A percentile compares a stretch with the other conserved stretches of the same genome.
Evolutionary conservation across 2,888 invertebrate genomes (phyloP).

Genomic region (Pseudococcus longispinus): DNA sequence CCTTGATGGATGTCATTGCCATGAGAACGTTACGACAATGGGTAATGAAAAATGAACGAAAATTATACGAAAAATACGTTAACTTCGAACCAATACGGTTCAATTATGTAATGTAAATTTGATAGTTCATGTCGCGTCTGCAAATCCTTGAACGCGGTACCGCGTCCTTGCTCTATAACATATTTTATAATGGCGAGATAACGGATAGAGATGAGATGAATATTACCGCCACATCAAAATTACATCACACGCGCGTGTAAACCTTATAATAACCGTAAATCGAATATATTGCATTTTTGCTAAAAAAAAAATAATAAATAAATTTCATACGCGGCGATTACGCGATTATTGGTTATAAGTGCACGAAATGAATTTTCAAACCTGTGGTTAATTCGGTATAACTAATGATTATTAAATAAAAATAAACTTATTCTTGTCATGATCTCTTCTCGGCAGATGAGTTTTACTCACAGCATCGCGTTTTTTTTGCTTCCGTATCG

Average conservation of each 20-base stretch:
- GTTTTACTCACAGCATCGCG: background rate
- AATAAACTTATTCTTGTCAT: background rate
- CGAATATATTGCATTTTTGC: slow-evolving; percentile 39
- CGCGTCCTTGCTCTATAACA: slow-evolving; percentile 17
- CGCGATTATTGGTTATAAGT: background rate
- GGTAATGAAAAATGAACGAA: background rate
- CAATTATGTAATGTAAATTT: slow-evolving; percentile 13
- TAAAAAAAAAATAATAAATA: background rate
- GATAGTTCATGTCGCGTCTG: slow-evolving; percentile 7
- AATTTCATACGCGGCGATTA: slow-evolving; percentile 5
- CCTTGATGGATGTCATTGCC: background rate
- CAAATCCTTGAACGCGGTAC: background rate
- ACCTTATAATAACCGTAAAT: slow-evolving; percentile 21
- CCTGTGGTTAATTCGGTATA: slow-evolving; percentile 15
- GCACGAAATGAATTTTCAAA: slow-evolving; percentile 24
- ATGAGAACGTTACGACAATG: background rate
- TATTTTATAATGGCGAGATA: background rate
- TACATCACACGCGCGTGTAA: background rate
- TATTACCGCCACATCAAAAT: background rate
- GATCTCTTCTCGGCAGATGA: slow-evolving; percentile 16
- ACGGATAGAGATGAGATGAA: background rate
- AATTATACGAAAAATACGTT: background rate
- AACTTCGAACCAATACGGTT: background rate
- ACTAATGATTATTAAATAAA: slow-evolving; percentile 20
- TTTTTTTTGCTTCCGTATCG: slow-evolving; percentile 21